phyloP scores from a whole-genome alignment of 2,113 vertebrate species.

The Chloroceryle aenea region DNA sequence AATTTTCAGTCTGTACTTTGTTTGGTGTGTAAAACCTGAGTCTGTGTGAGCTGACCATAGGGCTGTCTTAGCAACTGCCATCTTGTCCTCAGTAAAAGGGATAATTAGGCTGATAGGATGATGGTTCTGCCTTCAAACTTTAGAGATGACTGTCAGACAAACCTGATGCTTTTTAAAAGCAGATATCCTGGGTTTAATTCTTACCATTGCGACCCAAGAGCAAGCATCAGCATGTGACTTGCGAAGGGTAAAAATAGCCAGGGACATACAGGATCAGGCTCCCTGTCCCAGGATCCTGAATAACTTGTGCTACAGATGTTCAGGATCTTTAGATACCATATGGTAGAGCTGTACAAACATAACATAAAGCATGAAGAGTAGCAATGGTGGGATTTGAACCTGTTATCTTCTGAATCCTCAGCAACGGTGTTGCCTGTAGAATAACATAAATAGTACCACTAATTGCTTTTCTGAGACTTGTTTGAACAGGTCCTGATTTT shows the following conservation, averaged over 20 bases:
- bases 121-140: slow-evolving; percentile 6
- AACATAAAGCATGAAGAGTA: background rate
- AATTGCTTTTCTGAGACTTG: slow-evolving; percentile 4
- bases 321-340: background rate
- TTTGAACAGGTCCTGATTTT: background rate
- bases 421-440: background rate
- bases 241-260: background rate
- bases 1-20: background rate
- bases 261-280: background rate
- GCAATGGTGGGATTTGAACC: background rate
- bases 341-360: background rate
- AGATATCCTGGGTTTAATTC: background rate
- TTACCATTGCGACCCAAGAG: background rate
- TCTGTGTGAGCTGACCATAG: background rate
- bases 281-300: background rate
- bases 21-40: background rate
- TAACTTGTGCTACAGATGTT: background rate
- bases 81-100: background rate
- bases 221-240: background rate
- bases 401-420: background rate
- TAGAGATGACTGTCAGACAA: background rate
- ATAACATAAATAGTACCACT: background rate
- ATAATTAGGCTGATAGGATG: background rate
- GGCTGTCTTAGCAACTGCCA: background rate
- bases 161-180: background rate